Percentiles rank a stretch among this genome's conserved stretches.
Evolutionary conservation across 1,140 invertebrate species (phyloP).

Genomic region (Brachionus sp.): DNA sequence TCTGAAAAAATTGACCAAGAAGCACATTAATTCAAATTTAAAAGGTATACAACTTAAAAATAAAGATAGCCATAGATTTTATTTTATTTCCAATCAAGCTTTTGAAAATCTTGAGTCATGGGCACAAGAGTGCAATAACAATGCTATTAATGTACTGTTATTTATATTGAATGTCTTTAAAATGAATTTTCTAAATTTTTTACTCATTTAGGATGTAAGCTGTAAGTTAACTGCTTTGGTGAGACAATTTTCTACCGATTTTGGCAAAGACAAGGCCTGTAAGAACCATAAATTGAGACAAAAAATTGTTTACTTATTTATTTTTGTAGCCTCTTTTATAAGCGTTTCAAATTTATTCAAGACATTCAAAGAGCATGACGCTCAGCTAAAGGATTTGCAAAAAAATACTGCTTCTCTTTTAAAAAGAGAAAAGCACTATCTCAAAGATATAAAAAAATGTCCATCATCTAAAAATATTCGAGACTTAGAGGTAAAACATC

Average conservation of each 20-base stretch:
- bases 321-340: slow-evolving; percentile 12
- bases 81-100: neutral
- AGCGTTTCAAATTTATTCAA: slow-evolving; percentile 20
- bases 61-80: neutral
- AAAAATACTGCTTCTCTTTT: neutral
- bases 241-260: slow-evolving; percentile 4
- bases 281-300: neutral
- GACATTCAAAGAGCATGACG: slow-evolving; percentile 38
- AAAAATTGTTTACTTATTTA: neutral
- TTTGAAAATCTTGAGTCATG: slow-evolving; percentile 19
- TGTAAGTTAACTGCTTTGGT: neutral
- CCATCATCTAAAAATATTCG: slow-evolving; percentile 20
- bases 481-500: slow-evolving; percentile 15
- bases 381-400: neutral
- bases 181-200: neutral
- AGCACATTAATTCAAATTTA: neutral
- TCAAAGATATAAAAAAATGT: slow-evolving; percentile 19
- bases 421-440: slow-evolving; percentile 10
- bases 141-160: neutral
- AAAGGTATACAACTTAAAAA: neutral
- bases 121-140: slow-evolving; percentile 23
- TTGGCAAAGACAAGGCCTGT: slow-evolving; percentile 33
- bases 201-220: slow-evolving; percentile 10
- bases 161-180: neutral
- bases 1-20: slow-evolving; percentile 27